Base-by-base conservation (phyloP, 2,888 invertebrate species). In the Nomada ruficornis region DNA sequence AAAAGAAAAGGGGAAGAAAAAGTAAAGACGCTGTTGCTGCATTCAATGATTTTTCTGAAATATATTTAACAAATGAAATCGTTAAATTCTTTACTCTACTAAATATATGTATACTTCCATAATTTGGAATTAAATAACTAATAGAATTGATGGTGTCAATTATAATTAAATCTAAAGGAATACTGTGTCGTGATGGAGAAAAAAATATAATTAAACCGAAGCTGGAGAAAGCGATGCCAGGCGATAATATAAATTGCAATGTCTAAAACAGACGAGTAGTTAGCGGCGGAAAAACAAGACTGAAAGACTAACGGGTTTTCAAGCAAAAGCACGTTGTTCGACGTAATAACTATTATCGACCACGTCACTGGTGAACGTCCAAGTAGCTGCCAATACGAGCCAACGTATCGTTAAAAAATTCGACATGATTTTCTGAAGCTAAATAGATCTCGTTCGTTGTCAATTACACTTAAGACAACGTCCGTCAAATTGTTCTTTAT, bases 291-390 rank as follows among this genome's bases (percentile, higher is more conserved):
- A 64, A 68, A 77, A 74, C 73, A 70, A 23, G 55, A 26, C 42
- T 52, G n/a, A 73, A 62, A 57, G 57, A 72, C 72, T 75, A 85
- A 77, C 78, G 71, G 75, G 77, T 80, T 80, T 77, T 77, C 65
- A 64, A 47, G 55, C 80, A 73, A 64, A 47, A 69, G 60, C 74
- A 67, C 63, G 67, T 85, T 85, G 83, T 83, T 76, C 73, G 76
- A 80, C 74, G 86, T 86, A 86, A 86, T 84, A 86, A 86, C 83
- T 81, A 80, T 74, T 72, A 73, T 71, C 75, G 55, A 42, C 23
- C 59, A 54, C 50, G 83, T 75, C 81, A 70, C 72, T 67, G 87
- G 82, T 86, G 68, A 54, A 20, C 42, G 44, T 82, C 84, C 87
- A 87, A 86, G 50, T 64, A 75, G 64, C 84, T 84, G 84, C 63